Evolutionary conservation across 2,888 invertebrate species (phyloP), one percentile per base, ranked within the genome.

Genomic region (Zaprionus bogoriensis): DNA sequence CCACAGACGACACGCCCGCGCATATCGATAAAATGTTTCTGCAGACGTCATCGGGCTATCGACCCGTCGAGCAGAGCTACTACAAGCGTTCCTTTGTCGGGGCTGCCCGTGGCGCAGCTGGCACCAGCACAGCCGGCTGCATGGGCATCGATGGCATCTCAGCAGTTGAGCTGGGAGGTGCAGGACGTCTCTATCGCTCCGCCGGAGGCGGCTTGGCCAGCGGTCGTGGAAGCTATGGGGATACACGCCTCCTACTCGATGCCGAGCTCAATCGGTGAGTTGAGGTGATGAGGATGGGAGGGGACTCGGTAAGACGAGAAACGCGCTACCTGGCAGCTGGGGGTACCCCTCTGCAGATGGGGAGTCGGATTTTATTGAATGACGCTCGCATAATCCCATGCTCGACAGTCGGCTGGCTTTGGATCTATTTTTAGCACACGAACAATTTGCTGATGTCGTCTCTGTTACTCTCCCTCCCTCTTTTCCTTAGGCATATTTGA

Each of bases 11-110:
- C 79, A 89, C 89, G 74, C 89, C 90, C 79, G 86, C 90, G 68
- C 89, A 90, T 75, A 90, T 91, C 73, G 91, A 91, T 73, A 91
- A 91, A 88, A 90, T 91, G 90, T 91, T 91, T 82, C 87, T 91
- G 72, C 91, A 91, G 87, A 91, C 91, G 84, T 90, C 91, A 80
- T 90, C 90, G 53, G 91, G 91, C 68, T 91, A 91, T 88, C 89
- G 91, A 80, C 89, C 91, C 67, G 91, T 91, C 57, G 91, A 91
- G 77, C 90, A 89, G 72, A 89, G 88, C 78, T 90, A 90, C 82
- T 90, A 90, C 74, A 91, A 91, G 77, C 88, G 89, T 74, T 89
- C 89, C 66, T 88, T 90, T 77, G 87, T 89, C 55, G 87, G 86
- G 36, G 81, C 80, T 17, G 58, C 38, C 45, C 69, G 77, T 50